A percentile compares a stretch with the other conserved stretches of the same genome.
phyloP scores from a whole-genome alignment of 2,797 vertebrate species.

The Morus bassanus region DNA sequence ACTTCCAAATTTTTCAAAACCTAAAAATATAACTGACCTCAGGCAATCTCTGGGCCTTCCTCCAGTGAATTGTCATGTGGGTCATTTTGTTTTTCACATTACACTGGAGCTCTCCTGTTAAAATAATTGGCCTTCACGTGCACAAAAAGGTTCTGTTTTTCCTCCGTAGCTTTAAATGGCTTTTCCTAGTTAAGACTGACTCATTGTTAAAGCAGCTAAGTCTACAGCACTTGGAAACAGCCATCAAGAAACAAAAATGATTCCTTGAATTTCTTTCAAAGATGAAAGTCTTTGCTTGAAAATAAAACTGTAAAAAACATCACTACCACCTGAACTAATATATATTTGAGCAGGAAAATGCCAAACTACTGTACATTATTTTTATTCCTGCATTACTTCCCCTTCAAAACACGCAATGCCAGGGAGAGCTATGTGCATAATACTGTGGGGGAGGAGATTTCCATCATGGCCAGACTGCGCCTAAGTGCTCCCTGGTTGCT shows the following conservation, averaged over 20 bases:
- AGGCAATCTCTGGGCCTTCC: neutral
- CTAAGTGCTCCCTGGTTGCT: neutral
- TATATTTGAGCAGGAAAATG: neutral
- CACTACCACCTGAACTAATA: neutral
- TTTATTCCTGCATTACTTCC: neutral
- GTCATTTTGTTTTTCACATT: neutral
- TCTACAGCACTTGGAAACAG: neutral
- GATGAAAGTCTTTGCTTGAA: neutral
- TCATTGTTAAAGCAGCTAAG: conserved; percentile 26
- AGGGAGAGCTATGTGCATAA: neutral
- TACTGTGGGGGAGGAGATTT: neutral
- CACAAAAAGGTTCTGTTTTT: neutral
- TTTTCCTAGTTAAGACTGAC: conserved; percentile 2
- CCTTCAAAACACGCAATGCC: neutral
- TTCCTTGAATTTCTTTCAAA: neutral
- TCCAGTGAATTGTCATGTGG: neutral
- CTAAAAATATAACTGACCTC: neutral
- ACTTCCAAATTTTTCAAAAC: neutral
- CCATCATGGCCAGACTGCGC: neutral
- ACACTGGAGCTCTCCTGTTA: neutral
- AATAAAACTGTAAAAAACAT: neutral
- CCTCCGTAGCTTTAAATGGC: neutral
- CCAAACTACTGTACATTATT: neutral
- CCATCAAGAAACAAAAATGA: neutral
- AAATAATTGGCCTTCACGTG: neutral